Conservation (phyloP, 2,797 vertebrate species). For the Aythya fuligula region DNA sequence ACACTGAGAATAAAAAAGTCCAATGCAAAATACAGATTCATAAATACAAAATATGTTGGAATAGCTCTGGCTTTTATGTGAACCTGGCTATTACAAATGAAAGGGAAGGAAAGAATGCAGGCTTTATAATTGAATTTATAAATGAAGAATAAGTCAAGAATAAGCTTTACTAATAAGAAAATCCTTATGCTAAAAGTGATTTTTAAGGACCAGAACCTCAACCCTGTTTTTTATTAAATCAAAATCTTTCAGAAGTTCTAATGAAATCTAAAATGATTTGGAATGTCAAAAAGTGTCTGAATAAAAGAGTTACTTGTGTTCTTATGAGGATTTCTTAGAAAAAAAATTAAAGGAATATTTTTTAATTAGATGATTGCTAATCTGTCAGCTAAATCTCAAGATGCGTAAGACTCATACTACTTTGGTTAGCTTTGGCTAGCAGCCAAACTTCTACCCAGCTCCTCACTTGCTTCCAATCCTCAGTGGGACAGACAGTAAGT, state of each 20-base stretch:
- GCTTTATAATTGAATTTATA: background rate
- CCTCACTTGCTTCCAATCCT: background rate
- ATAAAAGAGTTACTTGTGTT: background rate
- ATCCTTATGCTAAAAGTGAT: background rate
- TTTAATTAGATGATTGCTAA: background rate
- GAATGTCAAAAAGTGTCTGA: background rate
- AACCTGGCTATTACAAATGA: background rate
- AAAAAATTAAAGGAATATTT: background rate
- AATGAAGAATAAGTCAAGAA: background rate
- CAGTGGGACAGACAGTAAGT: background rate
- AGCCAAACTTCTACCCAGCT: background rate
- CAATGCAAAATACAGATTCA: background rate
- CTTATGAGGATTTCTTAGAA: background rate
- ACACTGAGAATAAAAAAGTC: background rate
- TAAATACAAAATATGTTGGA: background rate
- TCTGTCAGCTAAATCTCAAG: background rate
- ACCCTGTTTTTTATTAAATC: background rate
- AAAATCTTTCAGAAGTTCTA: background rate
- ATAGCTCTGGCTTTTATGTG: background rate
- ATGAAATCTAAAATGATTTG: background rate
- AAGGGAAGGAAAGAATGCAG: background rate
- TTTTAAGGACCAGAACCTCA: background rate
- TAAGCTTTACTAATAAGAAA: background rate
- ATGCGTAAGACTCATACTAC: background rate
- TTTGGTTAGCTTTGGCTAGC: background rate